Conservation (phyloP, 1,140 invertebrate species). For the Hylaeus anthracinus region DNA sequence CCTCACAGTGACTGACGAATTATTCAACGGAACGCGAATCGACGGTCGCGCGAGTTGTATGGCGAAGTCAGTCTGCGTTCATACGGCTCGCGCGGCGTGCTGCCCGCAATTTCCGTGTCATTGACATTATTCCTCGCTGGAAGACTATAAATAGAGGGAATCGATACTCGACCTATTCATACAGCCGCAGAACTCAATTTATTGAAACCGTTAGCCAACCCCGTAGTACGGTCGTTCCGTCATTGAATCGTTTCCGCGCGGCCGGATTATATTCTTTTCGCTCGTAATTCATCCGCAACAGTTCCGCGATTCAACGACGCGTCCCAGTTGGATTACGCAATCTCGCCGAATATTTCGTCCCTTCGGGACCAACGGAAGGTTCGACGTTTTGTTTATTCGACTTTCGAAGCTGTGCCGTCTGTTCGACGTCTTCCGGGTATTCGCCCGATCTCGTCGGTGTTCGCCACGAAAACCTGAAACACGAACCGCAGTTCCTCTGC, state of each 20-base stretch:
- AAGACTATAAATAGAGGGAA: slow-evolving; percentile 39
- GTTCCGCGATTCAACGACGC: too few species aligned
- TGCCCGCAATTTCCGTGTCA: slow-evolving; percentile 46
- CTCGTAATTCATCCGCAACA: background rate
- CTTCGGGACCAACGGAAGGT: too few species aligned
- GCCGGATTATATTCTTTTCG: background rate
- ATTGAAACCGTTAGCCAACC: slow-evolving; percentile 37
- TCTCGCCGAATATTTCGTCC: too few species aligned
- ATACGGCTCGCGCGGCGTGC: too few species aligned
- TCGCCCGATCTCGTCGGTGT: background rate
- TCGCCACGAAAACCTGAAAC: background rate
- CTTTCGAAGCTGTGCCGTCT: background rate
- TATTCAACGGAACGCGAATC: slow-evolving; percentile 18
- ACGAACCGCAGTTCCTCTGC: slow-evolving; percentile 13
- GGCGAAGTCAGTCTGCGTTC: slow-evolving; percentile 22
- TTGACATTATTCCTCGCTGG: slow-evolving; percentile 38
- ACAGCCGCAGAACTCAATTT: slow-evolving; percentile 26
- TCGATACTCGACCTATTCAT: slow-evolving; percentile 40
- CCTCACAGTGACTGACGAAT: background rate
- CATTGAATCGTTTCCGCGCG: background rate
- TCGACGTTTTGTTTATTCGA: too few species aligned
- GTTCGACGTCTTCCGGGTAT: background rate
- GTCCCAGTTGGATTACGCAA: background rate
- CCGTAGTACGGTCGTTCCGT: background rate
- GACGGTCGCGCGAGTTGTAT: background rate